Conservation (phyloP, 2,113 vertebrate species). For the Scortum barcoo region DNA sequence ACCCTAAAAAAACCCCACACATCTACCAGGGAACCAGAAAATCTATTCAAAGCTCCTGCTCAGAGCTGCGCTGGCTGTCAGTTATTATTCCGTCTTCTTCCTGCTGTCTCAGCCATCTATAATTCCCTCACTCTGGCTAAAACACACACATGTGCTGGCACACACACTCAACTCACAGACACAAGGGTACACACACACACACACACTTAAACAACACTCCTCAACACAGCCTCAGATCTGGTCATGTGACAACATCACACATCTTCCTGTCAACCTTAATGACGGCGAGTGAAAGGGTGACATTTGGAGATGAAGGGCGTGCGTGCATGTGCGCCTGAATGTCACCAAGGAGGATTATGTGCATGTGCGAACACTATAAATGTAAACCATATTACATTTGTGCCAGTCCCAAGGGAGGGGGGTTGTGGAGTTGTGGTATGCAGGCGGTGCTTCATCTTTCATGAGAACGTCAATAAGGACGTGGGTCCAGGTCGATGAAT, state of each 20-base stretch:
- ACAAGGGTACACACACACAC: background rate
- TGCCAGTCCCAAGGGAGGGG: conserved; percentile 15
- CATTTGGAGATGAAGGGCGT: conserved; percentile 59
- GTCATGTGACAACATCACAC: conserved; percentile 43
- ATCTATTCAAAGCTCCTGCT: conserved; percentile 54
- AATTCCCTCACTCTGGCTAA: conserved; percentile 43
- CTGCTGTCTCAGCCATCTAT: conserved; percentile 67
- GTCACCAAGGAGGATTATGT: conserved; percentile 43
- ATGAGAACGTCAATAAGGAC: conserved; percentile 51
- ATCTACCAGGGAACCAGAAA: conserved; percentile 49
- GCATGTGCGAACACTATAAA: conserved; percentile 27
- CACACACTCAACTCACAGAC: conserved; percentile 1
- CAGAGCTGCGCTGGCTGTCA: conserved; percentile 52
- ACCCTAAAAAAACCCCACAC: conserved; percentile 57
- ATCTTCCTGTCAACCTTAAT: conserved; percentile 53
- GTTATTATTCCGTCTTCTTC: conserved; percentile 58
- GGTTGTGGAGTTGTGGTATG: conserved; percentile 22
- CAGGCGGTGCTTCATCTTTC: conserved; percentile 50
- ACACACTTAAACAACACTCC: background rate
- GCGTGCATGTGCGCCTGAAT: conserved; percentile 31
- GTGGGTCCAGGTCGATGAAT: conserved; percentile 50
- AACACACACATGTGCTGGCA: conserved; percentile 31
- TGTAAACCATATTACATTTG: conserved; percentile 33
- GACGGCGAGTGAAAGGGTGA: conserved; percentile 50
- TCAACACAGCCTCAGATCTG: conserved; percentile 14